Evolutionary conservation across 1,140 invertebrate genomes (phyloP), one percentile per base, ranked within the genome.

Genomic region (Coenobita brevimanus): DNA sequence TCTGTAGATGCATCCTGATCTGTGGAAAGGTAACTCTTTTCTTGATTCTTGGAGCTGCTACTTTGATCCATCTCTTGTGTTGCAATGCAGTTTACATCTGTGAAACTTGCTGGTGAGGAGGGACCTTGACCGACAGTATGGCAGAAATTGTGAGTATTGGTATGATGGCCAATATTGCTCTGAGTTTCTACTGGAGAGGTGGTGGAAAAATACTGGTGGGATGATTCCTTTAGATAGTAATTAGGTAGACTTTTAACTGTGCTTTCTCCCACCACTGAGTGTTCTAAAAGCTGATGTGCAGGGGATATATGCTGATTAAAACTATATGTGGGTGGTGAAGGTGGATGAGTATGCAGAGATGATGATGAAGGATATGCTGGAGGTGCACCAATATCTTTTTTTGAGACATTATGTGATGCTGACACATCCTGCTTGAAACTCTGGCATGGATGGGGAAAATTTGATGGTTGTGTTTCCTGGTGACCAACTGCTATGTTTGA

Each of bases 351-450:
- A 8, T 54, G 54, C 1, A 73, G 71, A 24, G 67, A 24, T 41
- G 85, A 17, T 13, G 75, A 73, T 8, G 76, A 80, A 38, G 78
- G 85, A 73, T 83, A 83, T 54, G 81, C 81, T 24, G 85, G 76
- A n/a, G 85, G 78, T 17, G 76, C 67, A n/a, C 85, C 54, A 13
- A 78, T 50, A 57, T 3, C 38, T 54, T 57, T 80, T 30, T 54
- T 81, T 0, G 62, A 43, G 69, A 79, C 75, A 17, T 38, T 24
- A 2, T 71, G 64, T 41, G 73, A 15, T 24, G 57, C 17, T 80
- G 76, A 33, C n/a, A 57, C 27, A 10, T 80, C 64, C 30, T 87
- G 76, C 43, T 41, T 67, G 6, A 71, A 27, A 71, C 41, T 73
- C 6, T 87, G 76, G 67, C 46, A 73, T 24, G 57, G 69, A n/a